phyloP scores from a whole-genome alignment of 2,797 vertebrate species.

The Phaenicophaeus curvirostris region DNA sequence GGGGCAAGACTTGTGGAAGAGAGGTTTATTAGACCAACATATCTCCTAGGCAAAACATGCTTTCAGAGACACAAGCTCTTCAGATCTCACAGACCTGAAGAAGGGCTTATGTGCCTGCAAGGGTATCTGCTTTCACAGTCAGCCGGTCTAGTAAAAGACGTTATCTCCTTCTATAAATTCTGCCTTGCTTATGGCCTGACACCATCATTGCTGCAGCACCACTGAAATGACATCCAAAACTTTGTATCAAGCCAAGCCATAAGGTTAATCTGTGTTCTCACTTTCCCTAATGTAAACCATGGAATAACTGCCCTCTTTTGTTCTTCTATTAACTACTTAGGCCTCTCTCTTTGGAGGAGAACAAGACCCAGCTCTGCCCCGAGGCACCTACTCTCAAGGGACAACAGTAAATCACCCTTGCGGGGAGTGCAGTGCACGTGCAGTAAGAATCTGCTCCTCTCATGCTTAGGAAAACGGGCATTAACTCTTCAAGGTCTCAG shows the following conservation, averaged over 20 bases:
- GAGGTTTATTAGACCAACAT: not conserved
- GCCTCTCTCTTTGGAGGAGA: not conserved
- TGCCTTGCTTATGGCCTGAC: not conserved
- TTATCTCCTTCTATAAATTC: not conserved
- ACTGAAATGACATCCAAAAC: not conserved
- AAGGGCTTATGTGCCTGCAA: not conserved
- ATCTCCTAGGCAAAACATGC: not conserved
- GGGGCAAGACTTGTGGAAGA: not conserved
- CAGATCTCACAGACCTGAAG: not conserved
- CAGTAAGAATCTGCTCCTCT: not conserved
- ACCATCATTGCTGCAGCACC: not conserved
- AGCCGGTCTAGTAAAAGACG: not conserved
- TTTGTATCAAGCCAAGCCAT: not conserved
- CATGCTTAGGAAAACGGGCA: not conserved
- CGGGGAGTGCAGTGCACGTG: accelerated
- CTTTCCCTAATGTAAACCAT: not conserved
- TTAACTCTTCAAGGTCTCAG: not conserved
- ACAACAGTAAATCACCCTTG: not conserved
- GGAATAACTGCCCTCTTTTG: not conserved
- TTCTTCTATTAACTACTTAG: slow-evolving; percentile 40
- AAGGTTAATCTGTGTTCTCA: not conserved
- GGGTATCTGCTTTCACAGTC: not conserved
- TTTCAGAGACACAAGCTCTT: not conserved
- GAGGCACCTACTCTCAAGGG: not conserved
- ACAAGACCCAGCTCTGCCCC: not conserved